Conservation (phyloP, 2,113 vertebrate species). For the Ciconia stormi region DNA sequence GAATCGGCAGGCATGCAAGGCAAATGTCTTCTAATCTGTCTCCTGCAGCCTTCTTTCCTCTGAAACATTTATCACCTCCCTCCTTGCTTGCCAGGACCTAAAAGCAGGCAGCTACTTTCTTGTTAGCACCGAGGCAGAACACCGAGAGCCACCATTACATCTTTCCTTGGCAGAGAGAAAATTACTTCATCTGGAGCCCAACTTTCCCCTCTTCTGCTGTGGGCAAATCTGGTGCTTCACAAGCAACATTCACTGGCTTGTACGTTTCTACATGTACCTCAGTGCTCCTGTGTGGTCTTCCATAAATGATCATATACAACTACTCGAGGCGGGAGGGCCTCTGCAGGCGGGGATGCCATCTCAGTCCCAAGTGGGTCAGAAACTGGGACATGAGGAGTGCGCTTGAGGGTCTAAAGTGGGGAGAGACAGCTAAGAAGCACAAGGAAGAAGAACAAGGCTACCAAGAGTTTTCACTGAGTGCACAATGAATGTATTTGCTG, state of each 20-base stretch:
- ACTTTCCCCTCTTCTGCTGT: not conserved
- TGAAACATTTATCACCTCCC: not conserved
- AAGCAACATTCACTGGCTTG: fast-evolving
- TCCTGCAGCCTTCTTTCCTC: not conserved
- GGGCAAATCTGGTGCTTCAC: not conserved
- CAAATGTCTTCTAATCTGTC: not conserved
- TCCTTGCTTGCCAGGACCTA: not conserved
- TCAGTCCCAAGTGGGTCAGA: not conserved
- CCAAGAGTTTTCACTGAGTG: not conserved
- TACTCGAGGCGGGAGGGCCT: not conserved
- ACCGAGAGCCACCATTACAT: not conserved
- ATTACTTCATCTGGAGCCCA: not conserved
- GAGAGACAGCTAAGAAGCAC: not conserved
- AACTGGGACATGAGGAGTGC: not conserved
- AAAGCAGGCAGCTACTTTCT: not conserved
- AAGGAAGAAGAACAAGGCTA: not conserved
- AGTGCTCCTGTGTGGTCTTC: not conserved
- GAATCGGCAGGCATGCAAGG: not conserved
- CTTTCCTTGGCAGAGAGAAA: not conserved
- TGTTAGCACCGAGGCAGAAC: not conserved
- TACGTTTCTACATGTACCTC: not conserved
- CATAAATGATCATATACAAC: not conserved
- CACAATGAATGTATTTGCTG: not conserved
- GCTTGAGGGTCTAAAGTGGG: not conserved
- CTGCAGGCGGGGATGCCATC: not conserved